These are phyloP conservation scores for Coranthus polyacanthus DNA, from an alignment of 2,797 vertebrate genomes.

Conservation along the genomic window DNA sequence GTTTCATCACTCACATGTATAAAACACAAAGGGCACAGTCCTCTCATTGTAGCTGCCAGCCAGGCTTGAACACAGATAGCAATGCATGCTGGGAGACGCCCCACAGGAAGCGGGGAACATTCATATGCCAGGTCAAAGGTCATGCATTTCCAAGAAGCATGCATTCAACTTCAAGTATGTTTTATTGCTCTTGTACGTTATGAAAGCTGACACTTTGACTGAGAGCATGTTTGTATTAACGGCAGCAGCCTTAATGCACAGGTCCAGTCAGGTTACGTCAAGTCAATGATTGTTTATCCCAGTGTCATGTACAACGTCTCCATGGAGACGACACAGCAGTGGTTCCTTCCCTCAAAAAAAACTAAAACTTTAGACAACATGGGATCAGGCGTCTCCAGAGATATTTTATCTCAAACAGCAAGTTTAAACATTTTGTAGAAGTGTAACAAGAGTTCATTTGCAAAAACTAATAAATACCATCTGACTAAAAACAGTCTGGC, in stretches of 20 bases:
- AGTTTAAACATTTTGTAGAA: too few relatives aligned
- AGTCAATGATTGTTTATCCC: slow-evolving; percentile 4
- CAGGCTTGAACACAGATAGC: neutral
- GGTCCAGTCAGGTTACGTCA: neutral
- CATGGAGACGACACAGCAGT: neutral
- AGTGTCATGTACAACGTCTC: neutral
- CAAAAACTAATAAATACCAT: too few relatives aligned
- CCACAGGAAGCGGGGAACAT: slow-evolving; percentile 22
- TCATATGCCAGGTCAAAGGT: slow-evolving; percentile 38
- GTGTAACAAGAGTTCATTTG: too few relatives aligned
- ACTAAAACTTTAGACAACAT: too few relatives aligned
- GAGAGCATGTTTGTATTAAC: slow-evolving; percentile 11
- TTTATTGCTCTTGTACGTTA: slow-evolving; percentile 3
- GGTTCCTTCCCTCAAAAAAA: too few relatives aligned
- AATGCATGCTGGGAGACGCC: slow-evolving; percentile 31
- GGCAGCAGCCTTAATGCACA: neutral
- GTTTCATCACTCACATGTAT: neutral
- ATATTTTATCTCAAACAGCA: too few relatives aligned
- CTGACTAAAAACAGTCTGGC: too few relatives aligned
- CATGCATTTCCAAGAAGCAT: slow-evolving; percentile 11
- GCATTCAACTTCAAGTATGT: neutral
- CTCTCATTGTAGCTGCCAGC: slow-evolving; percentile 14
- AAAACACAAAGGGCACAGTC: neutral
- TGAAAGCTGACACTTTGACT: slow-evolving; percentile 12
- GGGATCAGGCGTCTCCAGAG: too few relatives aligned